phyloP scores from a whole-genome alignment of 2,797 vertebrate species.

The Stomatorhinus walkeri region DNA sequence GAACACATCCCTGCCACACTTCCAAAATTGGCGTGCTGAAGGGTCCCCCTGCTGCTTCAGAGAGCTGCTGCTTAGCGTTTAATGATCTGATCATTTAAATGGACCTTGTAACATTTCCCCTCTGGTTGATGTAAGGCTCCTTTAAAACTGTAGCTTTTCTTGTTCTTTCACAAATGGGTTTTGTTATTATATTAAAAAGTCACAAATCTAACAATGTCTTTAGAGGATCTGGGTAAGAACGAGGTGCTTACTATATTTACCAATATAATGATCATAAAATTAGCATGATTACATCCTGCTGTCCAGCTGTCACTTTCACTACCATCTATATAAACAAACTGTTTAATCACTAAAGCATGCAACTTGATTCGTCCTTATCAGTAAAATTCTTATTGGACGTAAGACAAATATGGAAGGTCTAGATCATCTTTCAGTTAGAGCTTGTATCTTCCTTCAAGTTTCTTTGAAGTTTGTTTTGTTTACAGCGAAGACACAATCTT shows the following conservation, averaged over 20 bases:
- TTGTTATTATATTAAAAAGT: background rate
- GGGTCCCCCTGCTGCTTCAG: background rate
- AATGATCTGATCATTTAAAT: slow-evolving; percentile 17
- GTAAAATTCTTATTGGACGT: background rate
- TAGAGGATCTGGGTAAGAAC: background rate
- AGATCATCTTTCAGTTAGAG: background rate
- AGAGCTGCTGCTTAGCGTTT: slow-evolving; percentile 1
- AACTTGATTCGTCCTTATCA: background rate
- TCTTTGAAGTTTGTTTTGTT: background rate
- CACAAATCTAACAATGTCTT: background rate
- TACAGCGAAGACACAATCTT: background rate
- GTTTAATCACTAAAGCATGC: background rate
- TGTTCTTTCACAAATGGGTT: background rate
- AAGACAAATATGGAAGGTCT: background rate
- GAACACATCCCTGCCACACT: background rate
- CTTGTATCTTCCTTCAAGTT: background rate
- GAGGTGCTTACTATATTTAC: background rate
- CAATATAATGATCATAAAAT: background rate
- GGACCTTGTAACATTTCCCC: slow-evolving; percentile 5
- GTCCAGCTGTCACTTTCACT: background rate
- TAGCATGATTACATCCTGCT: background rate
- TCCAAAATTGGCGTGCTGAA: background rate
- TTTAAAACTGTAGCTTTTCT: background rate
- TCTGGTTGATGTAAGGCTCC: background rate
- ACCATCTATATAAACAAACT: background rate